phyloP scores from a whole-genome alignment of 2,113 vertebrate species.

The Symphodus melops region DNA sequence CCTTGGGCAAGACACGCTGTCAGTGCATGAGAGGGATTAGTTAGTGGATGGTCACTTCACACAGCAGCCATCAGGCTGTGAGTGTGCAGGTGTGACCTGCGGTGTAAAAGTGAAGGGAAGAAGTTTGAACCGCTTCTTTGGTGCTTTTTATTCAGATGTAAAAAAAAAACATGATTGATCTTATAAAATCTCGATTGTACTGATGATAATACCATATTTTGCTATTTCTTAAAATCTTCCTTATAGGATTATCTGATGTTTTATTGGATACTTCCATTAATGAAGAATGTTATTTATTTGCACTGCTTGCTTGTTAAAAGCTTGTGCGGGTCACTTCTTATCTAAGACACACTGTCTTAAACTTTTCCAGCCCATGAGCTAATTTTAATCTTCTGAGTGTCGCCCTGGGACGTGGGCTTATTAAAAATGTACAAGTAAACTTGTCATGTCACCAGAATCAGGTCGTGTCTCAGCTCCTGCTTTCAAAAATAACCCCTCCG shows the following conservation, averaged over 20 bases:
- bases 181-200: neutral
- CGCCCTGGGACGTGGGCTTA: constrained; percentile 59
- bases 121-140: too few relatives aligned
- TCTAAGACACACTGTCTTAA: constrained; percentile 43
- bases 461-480: constrained; percentile 46
- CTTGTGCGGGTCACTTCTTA: constrained; percentile 11
- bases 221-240: neutral
- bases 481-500: constrained; percentile 23
- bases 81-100: too few relatives aligned
- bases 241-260: neutral
- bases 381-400: constrained; percentile 66
- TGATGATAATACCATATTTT: neutral
- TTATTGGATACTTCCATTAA: constrained; percentile 8
- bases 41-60: too few relatives aligned
- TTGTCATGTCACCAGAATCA: constrained; percentile 62
- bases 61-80: too few relatives aligned
- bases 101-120: too few relatives aligned
- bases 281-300: neutral
- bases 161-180: too few relatives aligned
- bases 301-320: constrained; percentile 8
- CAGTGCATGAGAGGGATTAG: too few relatives aligned
- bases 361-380: constrained; percentile 54
- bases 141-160: too few relatives aligned
- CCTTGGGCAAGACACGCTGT: too few relatives aligned
- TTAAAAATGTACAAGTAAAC: constrained; percentile 69